Evolutionary conservation across 2,888 invertebrate species (phyloP).

Genomic region (Podotricha telesiphe): DNA sequence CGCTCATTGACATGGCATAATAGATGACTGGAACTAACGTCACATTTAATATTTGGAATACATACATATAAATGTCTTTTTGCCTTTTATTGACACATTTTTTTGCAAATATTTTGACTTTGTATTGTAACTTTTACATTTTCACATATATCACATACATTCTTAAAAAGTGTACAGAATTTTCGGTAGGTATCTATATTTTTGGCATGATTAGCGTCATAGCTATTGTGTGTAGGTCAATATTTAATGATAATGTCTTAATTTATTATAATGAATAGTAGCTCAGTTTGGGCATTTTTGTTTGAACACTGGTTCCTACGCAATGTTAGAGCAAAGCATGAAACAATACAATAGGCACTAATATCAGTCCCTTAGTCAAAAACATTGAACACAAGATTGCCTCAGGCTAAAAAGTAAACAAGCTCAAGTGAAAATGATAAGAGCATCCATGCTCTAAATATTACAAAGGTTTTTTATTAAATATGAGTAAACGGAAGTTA

Average conservation of each 20-base stretch:
- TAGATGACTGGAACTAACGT: too few relatives aligned
- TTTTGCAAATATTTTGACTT: too few relatives aligned
- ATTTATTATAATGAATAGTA: slow-evolving; percentile 9
- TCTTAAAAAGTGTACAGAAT: neutral
- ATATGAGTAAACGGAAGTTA: neutral
- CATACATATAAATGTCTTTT: too few relatives aligned
- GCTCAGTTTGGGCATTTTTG: neutral
- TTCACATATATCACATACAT: neutral
- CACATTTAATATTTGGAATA: too few relatives aligned
- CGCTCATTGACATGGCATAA: too few relatives aligned
- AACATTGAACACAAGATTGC: neutral
- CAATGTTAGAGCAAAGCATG: neutral
- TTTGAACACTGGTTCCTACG: neutral
- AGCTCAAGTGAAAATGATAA: neutral
- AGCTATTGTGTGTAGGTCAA: slow-evolving; percentile 29
- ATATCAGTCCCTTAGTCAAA: too few relatives aligned
- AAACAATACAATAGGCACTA: too few relatives aligned
- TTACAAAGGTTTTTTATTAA: neutral
- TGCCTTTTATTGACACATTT: too few relatives aligned
- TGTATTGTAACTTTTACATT: neutral
- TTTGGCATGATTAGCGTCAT: slow-evolving; percentile 36
- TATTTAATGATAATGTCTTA: slow-evolving; percentile 21
- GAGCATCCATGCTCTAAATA: neutral
- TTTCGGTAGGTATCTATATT: slow-evolving; percentile 37
- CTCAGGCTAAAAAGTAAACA: too few relatives aligned